Evolutionary conservation across 2,113 vertebrate genomes (phyloP).

Genomic region (Nematolebias whitei): DNA sequence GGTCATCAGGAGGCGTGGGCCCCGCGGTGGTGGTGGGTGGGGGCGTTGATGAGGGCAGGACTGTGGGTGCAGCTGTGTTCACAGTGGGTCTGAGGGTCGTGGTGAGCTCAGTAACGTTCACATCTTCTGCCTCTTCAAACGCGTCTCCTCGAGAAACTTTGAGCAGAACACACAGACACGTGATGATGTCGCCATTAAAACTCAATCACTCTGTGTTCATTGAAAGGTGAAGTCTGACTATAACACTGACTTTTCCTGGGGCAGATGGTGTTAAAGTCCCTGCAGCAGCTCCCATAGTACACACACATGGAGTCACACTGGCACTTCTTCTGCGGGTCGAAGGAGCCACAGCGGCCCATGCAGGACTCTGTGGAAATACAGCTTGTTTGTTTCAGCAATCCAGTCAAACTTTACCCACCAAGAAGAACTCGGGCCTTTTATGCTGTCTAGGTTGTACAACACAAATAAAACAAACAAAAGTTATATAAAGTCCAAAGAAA

Average conservation of each 20-base stretch:
- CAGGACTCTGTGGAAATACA: constrained; percentile 84
- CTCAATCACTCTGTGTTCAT: no score
- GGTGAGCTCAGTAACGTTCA: not conserved
- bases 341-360: constrained; percentile 83
- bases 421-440: no score
- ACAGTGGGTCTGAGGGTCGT: not conserved
- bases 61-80: not conserved
- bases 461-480: no score
- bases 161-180: constrained; percentile 1
- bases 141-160: constrained; percentile 73
- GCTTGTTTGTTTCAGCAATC: constrained; percentile 12
- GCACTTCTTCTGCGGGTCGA: constrained; percentile 80
- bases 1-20: constrained; percentile 17
- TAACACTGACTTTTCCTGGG: constrained; percentile 83
- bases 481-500: no score
- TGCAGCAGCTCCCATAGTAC: constrained; percentile 93
- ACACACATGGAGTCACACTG: constrained; percentile 91
- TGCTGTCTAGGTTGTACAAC: no score
- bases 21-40: not conserved
- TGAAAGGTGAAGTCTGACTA: no score
- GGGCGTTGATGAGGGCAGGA: not conserved
- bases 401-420: not conserved
- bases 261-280: constrained; percentile 82
- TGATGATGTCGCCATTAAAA: not conserved
- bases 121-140: constrained; percentile 45